Evolutionary conservation across 2,888 invertebrate genomes (phyloP).

Genomic region (Tinea semifulvella): DNA sequence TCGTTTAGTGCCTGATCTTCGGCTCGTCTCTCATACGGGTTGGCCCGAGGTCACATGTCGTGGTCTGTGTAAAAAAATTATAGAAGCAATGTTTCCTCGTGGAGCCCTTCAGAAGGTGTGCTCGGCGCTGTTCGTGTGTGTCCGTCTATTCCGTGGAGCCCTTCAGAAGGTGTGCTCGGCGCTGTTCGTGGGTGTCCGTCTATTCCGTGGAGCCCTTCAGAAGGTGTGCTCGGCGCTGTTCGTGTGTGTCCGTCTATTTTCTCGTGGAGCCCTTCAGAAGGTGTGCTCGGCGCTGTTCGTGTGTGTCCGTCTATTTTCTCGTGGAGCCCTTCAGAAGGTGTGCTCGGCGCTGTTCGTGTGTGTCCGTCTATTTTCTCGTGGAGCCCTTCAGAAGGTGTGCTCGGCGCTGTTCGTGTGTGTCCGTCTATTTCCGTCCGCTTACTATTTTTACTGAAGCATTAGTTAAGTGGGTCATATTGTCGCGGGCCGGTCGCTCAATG

Average conservation of each 20-base stretch:
- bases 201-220: too few relatives aligned
- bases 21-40: too few relatives aligned
- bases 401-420: slow-evolving; percentile 1
- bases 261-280: background rate
- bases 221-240: background rate
- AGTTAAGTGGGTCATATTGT: slow-evolving; percentile 1
- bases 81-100: too few relatives aligned
- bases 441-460: slow-evolving; percentile 5
- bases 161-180: background rate
- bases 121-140: background rate
- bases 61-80: too few relatives aligned
- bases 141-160: background rate
- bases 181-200: background rate
- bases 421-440: slow-evolving; percentile 4
- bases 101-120: too few relatives aligned
- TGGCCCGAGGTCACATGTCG: too few relatives aligned
- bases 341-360: background rate
- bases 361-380: background rate
- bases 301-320: too few relatives aligned
- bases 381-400: background rate
- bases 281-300: background rate
- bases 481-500: background rate
- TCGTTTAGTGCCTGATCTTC: too few relatives aligned
- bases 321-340: too few relatives aligned
- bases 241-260: background rate